phyloP scores from a whole-genome alignment of 2,113 vertebrate genomes.

The Argyrosomus japonicus region DNA sequence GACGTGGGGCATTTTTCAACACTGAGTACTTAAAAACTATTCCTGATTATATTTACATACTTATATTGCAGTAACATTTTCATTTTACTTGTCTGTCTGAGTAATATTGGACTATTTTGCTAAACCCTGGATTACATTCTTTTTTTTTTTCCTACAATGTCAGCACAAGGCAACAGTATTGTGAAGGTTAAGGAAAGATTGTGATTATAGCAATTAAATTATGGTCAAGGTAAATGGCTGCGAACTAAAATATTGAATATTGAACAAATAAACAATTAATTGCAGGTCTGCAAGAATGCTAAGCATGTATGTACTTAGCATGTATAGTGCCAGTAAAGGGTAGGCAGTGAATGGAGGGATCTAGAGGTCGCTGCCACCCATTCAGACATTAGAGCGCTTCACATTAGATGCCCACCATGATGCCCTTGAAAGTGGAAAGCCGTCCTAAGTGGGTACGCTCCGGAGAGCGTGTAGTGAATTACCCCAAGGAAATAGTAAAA shows the following conservation, averaged over 20 bases:
- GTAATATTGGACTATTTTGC: no score
- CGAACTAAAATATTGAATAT: neutral
- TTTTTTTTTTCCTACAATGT: neutral
- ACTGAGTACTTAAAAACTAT: no score
- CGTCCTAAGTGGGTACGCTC: constrained; percentile 69
- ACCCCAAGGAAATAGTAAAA: constrained; percentile 76
- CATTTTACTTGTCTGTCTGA: no score
- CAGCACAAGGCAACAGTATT: neutral
- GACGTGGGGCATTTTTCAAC: no score
- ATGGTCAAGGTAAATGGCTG: neutral
- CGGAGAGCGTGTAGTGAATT: constrained; percentile 79
- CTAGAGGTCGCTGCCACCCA: constrained; percentile 33
- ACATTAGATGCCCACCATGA: constrained; percentile 54
- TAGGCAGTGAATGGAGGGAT: neutral
- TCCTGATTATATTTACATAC: neutral
- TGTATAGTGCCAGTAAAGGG: neutral
- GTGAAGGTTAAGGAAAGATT: neutral
- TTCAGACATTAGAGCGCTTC: constrained; percentile 25
- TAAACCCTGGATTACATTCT: neutral
- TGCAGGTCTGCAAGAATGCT: neutral
- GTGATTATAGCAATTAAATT: neutral
- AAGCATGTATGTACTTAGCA: neutral
- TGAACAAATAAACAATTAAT: no score
- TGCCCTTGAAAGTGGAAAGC: constrained; percentile 80
- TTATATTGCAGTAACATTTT: no score